Percentiles rank a stretch among this genome's conserved stretches.
Evolutionary conservation across 2,113 vertebrate species (phyloP).

Genomic region (Carollia perspicillata): DNA sequence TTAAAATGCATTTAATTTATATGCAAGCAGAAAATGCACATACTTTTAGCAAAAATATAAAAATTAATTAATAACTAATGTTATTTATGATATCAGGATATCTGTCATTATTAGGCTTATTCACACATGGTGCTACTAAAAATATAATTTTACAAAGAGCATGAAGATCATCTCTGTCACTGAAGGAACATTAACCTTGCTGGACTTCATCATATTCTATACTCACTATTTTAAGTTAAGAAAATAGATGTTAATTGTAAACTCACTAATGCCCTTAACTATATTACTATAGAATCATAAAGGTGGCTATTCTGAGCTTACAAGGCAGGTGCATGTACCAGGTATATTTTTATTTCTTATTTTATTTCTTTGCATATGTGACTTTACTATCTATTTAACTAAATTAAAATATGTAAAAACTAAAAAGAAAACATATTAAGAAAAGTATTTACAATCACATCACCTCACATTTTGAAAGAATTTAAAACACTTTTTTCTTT

Average conservation of each 20-base stretch:
- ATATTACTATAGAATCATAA: background rate
- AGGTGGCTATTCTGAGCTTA: background rate
- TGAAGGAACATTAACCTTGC: background rate
- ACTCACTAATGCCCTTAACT: background rate
- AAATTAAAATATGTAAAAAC: background rate
- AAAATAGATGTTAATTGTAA: background rate
- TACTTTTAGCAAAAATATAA: too few relatives aligned
- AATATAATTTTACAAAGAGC: background rate
- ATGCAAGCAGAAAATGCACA: too few relatives aligned
- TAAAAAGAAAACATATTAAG: background rate
- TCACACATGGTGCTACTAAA: too few relatives aligned
- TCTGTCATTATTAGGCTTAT: too few relatives aligned
- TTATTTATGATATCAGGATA: too few relatives aligned
- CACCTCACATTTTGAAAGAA: background rate
- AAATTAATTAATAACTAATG: too few relatives aligned
- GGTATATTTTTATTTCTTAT: background rate
- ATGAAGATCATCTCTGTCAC: background rate
- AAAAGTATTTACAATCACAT: background rate
- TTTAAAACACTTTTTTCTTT: background rate
- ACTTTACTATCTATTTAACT: background rate
- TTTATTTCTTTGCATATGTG: background rate
- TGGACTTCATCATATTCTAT: background rate
- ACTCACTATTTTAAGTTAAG: background rate
- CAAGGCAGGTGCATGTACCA: background rate
- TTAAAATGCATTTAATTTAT: too few relatives aligned